Conservation (phyloP, 1,140 invertebrate genomes). For the Eciton burchellii region DNA sequence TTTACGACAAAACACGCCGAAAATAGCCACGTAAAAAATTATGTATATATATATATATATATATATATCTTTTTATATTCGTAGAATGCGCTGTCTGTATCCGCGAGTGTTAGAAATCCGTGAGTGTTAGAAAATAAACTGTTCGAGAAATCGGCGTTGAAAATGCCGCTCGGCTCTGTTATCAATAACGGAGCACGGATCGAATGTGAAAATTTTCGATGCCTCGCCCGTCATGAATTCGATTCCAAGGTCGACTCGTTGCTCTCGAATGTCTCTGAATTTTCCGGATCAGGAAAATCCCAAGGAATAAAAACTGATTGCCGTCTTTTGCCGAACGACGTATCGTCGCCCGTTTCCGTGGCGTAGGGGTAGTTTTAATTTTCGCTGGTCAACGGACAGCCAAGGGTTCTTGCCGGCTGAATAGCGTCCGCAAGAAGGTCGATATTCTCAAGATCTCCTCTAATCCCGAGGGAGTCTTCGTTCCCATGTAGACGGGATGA, state of each 20-base stretch:
- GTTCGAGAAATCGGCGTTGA: too few relatives aligned
- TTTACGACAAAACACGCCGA: too few relatives aligned
- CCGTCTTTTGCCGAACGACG: not conserved
- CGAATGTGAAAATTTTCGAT: not conserved
- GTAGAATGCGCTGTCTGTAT: too few relatives aligned
- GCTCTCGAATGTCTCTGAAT: not conserved
- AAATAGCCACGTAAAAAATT: not conserved
- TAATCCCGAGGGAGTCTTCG: slow-evolving; percentile 52
- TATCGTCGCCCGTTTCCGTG: not conserved
- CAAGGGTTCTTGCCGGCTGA: slow-evolving; percentile 15
- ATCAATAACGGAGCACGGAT: not conserved
- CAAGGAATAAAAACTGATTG: slow-evolving; percentile 42
- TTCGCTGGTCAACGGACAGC: not conserved
- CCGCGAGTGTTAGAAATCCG: too few relatives aligned
- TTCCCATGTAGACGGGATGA: not conserved
- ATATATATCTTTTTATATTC: too few relatives aligned
- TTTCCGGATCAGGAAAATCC: slow-evolving; percentile 17
- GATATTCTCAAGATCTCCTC: slow-evolving; percentile 34
- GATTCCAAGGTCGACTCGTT: not conserved
- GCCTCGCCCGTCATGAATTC: not conserved
- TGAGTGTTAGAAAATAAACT: too few relatives aligned
- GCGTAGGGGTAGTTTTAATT: slow-evolving; percentile 43
- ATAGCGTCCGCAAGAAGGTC: slow-evolving; percentile 28
- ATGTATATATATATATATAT: too few relatives aligned
- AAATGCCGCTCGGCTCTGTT: too few relatives aligned